A percentile compares a stretch with the other conserved stretches of the same genome.
Evolutionary conservation across 2,113 vertebrate species (phyloP).

Genomic region (Indicator maculatus): DNA sequence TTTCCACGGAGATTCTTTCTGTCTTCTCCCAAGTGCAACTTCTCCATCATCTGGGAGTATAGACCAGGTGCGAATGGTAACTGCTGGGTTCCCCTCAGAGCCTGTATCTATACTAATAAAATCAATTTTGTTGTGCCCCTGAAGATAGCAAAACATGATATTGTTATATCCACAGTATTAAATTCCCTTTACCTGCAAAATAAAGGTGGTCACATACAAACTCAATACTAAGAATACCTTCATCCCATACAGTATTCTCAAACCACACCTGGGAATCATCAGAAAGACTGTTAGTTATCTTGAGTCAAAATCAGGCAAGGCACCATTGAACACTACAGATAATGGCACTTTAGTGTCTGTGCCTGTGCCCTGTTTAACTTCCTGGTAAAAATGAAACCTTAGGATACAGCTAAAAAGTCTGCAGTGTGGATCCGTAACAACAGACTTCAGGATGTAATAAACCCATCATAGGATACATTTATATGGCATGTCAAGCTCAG

Average conservation of each 20-base stretch:
- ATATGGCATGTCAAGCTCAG: constrained; percentile 68
- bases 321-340: constrained; percentile 51
- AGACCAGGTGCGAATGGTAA: neutral
- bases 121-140: neutral
- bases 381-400: constrained; percentile 57
- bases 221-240: neutral
- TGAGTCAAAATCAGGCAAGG: constrained; percentile 43
- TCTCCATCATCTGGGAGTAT: neutral
- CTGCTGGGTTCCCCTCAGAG: neutral
- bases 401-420: constrained; percentile 40
- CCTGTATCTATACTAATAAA: neutral
- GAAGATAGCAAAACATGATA: neutral
- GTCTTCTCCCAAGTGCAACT: neutral
- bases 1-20: neutral
- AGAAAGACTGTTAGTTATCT: constrained; percentile 43
- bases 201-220: neutral
- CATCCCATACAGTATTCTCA: neutral
- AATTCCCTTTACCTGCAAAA: neutral
- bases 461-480: constrained; percentile 70
- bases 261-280: constrained; percentile 59
- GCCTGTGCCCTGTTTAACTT: constrained; percentile 57
- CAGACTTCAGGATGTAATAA: constrained; percentile 68
- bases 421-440: constrained; percentile 48
- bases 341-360: constrained; percentile 46
- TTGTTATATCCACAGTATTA: neutral